phyloP scores from a whole-genome alignment of 1,140 invertebrate genomes.

The Anastrepha obliqua region DNA sequence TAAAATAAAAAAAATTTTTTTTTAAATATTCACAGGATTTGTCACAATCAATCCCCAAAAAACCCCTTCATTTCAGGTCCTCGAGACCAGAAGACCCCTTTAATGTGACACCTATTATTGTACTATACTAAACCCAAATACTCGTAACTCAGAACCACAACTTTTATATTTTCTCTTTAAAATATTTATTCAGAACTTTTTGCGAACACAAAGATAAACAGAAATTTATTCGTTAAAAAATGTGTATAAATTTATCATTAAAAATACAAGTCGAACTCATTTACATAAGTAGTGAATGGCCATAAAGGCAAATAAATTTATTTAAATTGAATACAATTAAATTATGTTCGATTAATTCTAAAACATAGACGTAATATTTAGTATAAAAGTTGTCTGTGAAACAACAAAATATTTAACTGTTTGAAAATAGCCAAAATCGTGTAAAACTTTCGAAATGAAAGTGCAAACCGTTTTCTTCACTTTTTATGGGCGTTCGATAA shows the following conservation, averaged over 20 bases:
- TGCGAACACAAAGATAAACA: constrained; percentile 23
- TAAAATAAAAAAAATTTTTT: too few relatives aligned
- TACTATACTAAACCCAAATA: too few relatives aligned
- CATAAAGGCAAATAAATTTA: constrained; percentile 10
- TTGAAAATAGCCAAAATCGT: not conserved
- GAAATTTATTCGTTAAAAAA: constrained; percentile 30
- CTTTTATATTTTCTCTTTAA: constrained; percentile 10
- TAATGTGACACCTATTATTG: too few relatives aligned
- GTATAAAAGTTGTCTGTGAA: not conserved
- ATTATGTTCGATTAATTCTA: constrained; percentile 27
- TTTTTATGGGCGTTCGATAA: not conserved
- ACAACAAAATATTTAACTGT: not conserved
- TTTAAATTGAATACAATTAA: constrained; percentile 29
- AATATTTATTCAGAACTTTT: constrained; percentile 16
- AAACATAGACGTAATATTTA: constrained; percentile 47
- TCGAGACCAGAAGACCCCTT: too few relatives aligned
- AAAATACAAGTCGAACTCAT: constrained; percentile 21
- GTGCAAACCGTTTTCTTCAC: constrained; percentile 28
- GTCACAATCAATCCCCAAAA: too few relatives aligned
- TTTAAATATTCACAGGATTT: too few relatives aligned
- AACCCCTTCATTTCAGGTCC: too few relatives aligned
- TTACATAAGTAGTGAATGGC: not conserved
- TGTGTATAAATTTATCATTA: constrained; percentile 16
- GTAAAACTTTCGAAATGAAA: constrained; percentile 24
- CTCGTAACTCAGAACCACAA: not conserved